Evolutionary conservation across 2,797 vertebrate genomes (phyloP).

Genomic region (Oreochromis grahami): DNA sequence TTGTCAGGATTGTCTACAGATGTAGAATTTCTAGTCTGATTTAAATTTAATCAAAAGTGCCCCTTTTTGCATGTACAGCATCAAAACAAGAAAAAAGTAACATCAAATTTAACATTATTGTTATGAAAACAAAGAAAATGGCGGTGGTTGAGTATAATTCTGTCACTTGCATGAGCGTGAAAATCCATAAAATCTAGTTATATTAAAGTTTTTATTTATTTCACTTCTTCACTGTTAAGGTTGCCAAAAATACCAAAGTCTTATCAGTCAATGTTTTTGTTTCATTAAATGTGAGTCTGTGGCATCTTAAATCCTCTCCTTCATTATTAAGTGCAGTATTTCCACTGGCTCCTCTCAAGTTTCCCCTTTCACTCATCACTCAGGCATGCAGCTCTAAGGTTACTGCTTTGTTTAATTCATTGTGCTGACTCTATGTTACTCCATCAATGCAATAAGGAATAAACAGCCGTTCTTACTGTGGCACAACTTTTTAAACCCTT

Average conservation of each 20-base stretch:
- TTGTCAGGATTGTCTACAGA: not conserved
- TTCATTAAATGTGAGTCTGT: not conserved
- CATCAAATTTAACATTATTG: not conserved
- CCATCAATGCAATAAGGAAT: not conserved
- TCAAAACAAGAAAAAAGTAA: not conserved
- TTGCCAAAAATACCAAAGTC: not conserved
- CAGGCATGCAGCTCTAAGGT: conserved; percentile 38
- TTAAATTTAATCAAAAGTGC: not conserved
- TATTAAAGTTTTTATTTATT: not conserved
- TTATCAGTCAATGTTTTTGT: not conserved
- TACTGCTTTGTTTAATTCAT: conserved; percentile 67
- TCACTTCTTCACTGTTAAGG: not conserved
- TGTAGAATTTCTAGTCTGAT: not conserved
- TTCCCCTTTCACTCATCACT: conserved; percentile 61
- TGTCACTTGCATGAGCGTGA: not conserved
- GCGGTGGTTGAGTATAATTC: rapidly evolving
- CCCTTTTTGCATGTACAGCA: not conserved
- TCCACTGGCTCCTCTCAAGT: conserved; percentile 48
- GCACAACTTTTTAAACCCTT: not conserved
- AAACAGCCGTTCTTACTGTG: not conserved
- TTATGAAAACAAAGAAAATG: not conserved
- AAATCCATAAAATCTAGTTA: not conserved
- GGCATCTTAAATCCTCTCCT: conserved; percentile 45
- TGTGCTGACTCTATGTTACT: conserved; percentile 25
- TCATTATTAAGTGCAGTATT: conserved; percentile 65